Percentiles rank a stretch among this genome's conserved stretches.
phyloP scores from a whole-genome alignment of 2,888 invertebrate species.

The Platycnemis pennipes region DNA sequence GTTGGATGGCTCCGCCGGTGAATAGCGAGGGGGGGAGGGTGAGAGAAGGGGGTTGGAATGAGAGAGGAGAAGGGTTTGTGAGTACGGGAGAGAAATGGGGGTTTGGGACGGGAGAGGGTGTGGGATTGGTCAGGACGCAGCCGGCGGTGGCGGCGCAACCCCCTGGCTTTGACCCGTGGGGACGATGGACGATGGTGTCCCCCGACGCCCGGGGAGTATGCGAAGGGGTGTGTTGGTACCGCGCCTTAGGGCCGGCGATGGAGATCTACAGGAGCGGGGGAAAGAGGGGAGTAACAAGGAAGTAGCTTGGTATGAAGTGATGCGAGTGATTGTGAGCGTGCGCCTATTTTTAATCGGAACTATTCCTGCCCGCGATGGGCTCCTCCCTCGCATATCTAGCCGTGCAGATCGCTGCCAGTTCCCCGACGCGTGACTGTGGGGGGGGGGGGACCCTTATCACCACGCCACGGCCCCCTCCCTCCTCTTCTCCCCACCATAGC shows the following conservation, averaged over 20 bases:
- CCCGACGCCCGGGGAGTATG: neutral
- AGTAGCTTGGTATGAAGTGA: neutral
- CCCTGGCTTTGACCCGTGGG: conserved; percentile 1
- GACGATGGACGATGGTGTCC: neutral
- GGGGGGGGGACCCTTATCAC: too few relatives aligned
- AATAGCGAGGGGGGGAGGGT: neutral
- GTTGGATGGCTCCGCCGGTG: neutral
- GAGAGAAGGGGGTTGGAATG: neutral
- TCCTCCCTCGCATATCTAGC: neutral
- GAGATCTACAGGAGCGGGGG: neutral
- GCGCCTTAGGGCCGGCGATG: neutral
- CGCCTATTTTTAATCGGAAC: conserved; percentile 38
- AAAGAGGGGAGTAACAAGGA: neutral
- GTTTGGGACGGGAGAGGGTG: neutral
- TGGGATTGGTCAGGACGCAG: neutral
- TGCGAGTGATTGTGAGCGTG: conserved; percentile 21
- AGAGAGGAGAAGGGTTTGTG: neutral
- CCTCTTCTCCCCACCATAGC: neutral
- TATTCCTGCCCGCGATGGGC: neutral
- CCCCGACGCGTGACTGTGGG: neutral
- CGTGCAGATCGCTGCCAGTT: neutral
- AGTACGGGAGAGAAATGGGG: neutral
- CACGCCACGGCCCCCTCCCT: too few relatives aligned
- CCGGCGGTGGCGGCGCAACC: neutral
- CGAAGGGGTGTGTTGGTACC: too few relatives aligned